These are phyloP conservation scores for Nasonia longicornis DNA, from an alignment of 1,140 invertebrate species.

Conservation along the genomic window DNA sequence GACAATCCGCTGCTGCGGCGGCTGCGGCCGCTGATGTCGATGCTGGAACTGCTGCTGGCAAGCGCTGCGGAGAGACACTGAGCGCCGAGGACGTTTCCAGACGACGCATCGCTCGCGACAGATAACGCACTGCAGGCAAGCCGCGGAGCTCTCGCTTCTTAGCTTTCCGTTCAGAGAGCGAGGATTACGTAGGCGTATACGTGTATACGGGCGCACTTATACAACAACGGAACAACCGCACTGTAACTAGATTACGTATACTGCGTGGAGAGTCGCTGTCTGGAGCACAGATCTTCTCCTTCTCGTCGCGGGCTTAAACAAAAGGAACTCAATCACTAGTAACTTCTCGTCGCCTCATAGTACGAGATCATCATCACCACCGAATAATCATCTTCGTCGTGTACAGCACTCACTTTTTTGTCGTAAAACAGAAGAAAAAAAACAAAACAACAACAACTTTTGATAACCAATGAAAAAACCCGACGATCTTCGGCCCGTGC, in stretches of 20 bases:
- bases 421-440: background rate
- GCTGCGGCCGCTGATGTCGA: background rate
- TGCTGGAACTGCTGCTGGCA: background rate
- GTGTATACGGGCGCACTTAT: too few species aligned
- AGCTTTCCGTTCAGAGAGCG: background rate
- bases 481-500: background rate
- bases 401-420: background rate
- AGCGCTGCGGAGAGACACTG: background rate
- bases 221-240: background rate
- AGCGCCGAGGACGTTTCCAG: background rate
- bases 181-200: too few species aligned
- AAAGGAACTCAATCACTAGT: constrained; percentile 1
- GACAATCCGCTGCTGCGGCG: background rate
- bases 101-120: constrained; percentile 2
- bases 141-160: background rate
- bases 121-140: background rate
- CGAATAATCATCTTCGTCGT: background rate
- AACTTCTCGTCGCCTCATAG: background rate
- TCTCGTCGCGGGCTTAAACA: background rate
- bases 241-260: background rate
- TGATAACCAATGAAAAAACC: background rate
- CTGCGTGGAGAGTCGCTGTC: background rate
- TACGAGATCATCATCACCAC: background rate
- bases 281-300: background rate
- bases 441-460: background rate